Evolutionary conservation across 1,140 invertebrate genomes (phyloP).

Genomic region (Drosophila pachea): DNA sequence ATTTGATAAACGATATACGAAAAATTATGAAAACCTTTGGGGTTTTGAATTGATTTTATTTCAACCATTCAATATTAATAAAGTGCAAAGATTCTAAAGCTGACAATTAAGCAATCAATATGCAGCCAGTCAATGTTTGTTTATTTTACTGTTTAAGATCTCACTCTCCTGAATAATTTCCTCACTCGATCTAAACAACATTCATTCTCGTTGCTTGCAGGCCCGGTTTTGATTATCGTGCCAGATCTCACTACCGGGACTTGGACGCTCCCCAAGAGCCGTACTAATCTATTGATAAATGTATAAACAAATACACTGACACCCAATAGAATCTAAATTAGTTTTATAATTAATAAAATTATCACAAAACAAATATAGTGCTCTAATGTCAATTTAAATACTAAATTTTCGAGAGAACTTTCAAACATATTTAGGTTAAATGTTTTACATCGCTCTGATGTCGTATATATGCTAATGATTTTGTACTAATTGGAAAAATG

Average conservation of each 20-base stretch:
- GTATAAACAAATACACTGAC: background rate
- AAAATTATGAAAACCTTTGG: background rate
- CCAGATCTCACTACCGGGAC: conserved; percentile 93
- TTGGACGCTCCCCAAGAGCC: conserved; percentile 93
- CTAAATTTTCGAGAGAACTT: conserved; percentile 14
- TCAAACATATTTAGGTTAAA: background rate
- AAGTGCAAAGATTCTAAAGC: conserved; percentile 6
- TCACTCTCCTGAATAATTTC: conserved; percentile 12
- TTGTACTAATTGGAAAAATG: conserved; percentile 28
- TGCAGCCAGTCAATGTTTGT: conserved; percentile 24
- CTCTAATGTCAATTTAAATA: conserved; percentile 2
- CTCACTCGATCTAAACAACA: conserved; percentile 41
- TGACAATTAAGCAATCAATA: background rate
- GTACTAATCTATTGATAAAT: conserved; percentile 42
- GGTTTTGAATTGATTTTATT: conserved; percentile 3
- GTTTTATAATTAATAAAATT: conserved; percentile 36
- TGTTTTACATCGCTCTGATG: conserved; percentile 6
- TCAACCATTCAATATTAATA: conserved; percentile 18
- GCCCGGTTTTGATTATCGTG: conserved; percentile 86
- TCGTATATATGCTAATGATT: conserved; percentile 19
- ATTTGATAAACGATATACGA: conserved; percentile 26
- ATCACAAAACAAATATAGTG: conserved; percentile 9
- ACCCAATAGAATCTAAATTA: conserved; percentile 29
- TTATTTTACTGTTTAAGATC: conserved; percentile 30
- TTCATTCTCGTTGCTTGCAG: conserved; percentile 80